Base-by-base conservation (phyloP, 2,888 invertebrate genomes). In the Meganola albula region DNA sequence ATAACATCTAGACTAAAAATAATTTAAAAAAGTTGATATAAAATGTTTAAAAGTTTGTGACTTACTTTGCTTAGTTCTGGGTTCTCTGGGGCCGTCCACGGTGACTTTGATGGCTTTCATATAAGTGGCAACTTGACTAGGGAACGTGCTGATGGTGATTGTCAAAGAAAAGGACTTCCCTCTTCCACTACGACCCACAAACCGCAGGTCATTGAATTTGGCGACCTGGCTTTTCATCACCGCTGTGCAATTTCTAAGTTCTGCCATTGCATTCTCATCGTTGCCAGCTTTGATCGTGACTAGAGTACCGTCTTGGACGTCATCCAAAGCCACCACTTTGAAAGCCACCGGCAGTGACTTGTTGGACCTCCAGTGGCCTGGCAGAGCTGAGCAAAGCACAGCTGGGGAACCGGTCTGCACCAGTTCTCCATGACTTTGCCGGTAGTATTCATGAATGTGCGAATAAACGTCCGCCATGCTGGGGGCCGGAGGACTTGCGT, bases 101-200 rank as follows among this genome's bases (percentile, higher is more conserved):
- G 99, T 99, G 34, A 99, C 98, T 89, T 99, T 99, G 76, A 99
- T 99, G 31, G 98, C 98, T 74, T 98, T 98, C 59, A 88, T 92
- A 76, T 98, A 99, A 3, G 96, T 94, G 28, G 98, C 96, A 13
- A 98, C 92, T 87, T 98, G 98, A 46, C 89, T 87, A 2, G 87
- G 87, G 49, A 89, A 89, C 10, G 91, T 89, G 69, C 92, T 92
- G 64, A 99, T 95, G 53, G 95, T 95, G 73, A 99, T 99, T 51
- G 97, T 97, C 58, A 99, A 79, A 6, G 96, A 94, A 79, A 99
- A 99, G 23, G 95, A 83, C 79, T 99, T 99, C 30, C 99, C 99
- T 72, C 99, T 88, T 2, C 99, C 99, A 49, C 97, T 97, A 37
- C 98, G 90, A 4, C 99, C 99, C 32, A 99, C 98, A 78, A 99